Evolutionary conservation across 2,888 invertebrate species (phyloP).

Genomic region (Marasmarcha lunaedactyla): DNA sequence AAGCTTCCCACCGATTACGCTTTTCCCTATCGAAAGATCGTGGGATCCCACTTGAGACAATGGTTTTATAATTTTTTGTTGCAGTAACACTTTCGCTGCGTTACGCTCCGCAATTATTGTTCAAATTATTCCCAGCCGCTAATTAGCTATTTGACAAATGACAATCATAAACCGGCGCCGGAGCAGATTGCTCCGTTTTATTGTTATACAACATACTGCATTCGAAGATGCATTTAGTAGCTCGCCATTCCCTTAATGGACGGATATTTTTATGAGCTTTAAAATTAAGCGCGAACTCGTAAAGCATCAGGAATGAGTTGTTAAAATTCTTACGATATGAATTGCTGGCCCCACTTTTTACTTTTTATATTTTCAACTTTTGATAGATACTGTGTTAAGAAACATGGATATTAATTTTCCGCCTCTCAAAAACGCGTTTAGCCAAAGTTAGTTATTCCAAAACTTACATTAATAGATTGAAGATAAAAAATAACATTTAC

Average conservation of each 20-base stretch:
- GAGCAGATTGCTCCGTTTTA: neutral
- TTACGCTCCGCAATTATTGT: slow-evolving; percentile 42
- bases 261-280: slow-evolving; percentile 1
- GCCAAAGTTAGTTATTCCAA: no score
- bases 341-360: no score
- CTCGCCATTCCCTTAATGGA: neutral
- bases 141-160: slow-evolving; percentile 19
- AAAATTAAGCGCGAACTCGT: neutral
- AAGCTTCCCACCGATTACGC: slow-evolving; percentile 59
- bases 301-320: no score
- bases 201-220: neutral
- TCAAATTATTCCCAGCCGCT: slow-evolving; percentile 26
- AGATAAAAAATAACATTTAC: no score
- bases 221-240: neutral
- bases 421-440: no score
- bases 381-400: no score
- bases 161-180: neutral
- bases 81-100: slow-evolving; percentile 54
- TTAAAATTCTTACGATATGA: no score
- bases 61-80: slow-evolving; percentile 46
- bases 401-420: no score
- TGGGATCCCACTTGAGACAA: slow-evolving; percentile 51
- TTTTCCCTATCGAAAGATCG: slow-evolving; percentile 64
- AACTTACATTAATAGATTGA: no score
- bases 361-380: no score